Percentiles rank a stretch among this genome's conserved stretches.
phyloP scores from a whole-genome alignment of 2,797 vertebrate species.

The Scyliorhinus canicula region DNA sequence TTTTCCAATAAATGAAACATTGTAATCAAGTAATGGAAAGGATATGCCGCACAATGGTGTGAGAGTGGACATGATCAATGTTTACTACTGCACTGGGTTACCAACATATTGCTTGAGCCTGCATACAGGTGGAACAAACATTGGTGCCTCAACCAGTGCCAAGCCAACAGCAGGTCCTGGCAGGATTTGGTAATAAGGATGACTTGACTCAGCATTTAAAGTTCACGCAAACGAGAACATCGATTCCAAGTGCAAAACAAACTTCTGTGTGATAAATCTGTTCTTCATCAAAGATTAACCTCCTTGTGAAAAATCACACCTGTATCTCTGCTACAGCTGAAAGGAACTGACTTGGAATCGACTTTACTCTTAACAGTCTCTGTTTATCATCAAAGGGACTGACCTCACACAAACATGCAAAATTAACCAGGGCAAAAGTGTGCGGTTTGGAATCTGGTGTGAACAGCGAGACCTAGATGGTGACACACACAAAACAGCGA shows the following conservation, averaged over 20 bases:
- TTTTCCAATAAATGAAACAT: too few species aligned
- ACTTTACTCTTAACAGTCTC: too few species aligned
- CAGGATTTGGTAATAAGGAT: neutral
- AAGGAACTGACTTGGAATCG: too few species aligned
- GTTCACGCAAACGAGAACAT: neutral
- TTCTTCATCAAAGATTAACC: constrained; percentile 12
- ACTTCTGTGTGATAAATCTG: neutral
- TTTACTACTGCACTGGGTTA: neutral
- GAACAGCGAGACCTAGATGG: constrained; percentile 51
- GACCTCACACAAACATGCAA: constrained; percentile 34
- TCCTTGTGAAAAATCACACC: constrained; percentile 27
- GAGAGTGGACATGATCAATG: neutral
- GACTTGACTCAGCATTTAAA: neutral
- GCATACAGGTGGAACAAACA: neutral
- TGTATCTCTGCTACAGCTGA: neutral
- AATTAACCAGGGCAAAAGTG: constrained; percentile 39
- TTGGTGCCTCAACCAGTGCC: neutral
- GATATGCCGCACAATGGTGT: neutral
- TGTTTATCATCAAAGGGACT: neutral
- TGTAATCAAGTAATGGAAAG: too few species aligned
- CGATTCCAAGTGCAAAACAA: neutral
- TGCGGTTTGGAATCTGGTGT: constrained; percentile 50
- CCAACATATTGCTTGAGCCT: neutral
- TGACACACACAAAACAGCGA: constrained; percentile 43
- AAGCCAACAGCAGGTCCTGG: neutral